A percentile compares a stretch with the other conserved stretches of the same genome.
Evolutionary conservation across 2,797 vertebrate genomes (phyloP).

Genomic region (Oreonectes daqikongensis): DNA sequence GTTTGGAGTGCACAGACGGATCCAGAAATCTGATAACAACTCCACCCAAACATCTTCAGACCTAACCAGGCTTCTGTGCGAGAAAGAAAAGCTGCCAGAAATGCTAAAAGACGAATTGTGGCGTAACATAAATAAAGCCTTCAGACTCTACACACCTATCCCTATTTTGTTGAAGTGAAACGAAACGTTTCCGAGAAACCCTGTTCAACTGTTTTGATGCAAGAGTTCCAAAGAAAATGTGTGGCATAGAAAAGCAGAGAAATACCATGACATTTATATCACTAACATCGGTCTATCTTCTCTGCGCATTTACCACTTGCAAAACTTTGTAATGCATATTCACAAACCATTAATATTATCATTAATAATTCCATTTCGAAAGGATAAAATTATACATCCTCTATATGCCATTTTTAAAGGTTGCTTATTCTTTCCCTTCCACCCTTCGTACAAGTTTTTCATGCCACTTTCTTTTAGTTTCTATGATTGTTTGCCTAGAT

Average conservation of each 20-base stretch:
- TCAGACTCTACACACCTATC: not conserved
- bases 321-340: no score
- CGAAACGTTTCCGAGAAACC: slow-evolving; percentile 33
- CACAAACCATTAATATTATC: no score
- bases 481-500: no score
- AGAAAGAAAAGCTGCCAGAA: slow-evolving; percentile 4
- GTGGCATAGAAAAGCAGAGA: not conserved
- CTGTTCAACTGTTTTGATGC: not conserved
- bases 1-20: slow-evolving; percentile 5
- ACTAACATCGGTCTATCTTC: no score
- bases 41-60: not conserved
- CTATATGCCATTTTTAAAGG: not conserved
- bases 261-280: not conserved
- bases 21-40: slow-evolving; percentile 33
- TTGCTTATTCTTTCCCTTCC: not conserved
- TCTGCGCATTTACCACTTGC: not conserved
- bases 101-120: not conserved
- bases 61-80: not conserved
- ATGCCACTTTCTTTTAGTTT: not conserved
- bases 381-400: not conserved
- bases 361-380: no score
- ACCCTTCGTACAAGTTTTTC: not conserved
- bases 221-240: not conserved
- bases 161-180: slow-evolving; percentile 29
- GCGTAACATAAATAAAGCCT: not conserved